Evolutionary conservation across 2,797 vertebrate genomes (phyloP).

Genomic region (Argyrosomus regius): DNA sequence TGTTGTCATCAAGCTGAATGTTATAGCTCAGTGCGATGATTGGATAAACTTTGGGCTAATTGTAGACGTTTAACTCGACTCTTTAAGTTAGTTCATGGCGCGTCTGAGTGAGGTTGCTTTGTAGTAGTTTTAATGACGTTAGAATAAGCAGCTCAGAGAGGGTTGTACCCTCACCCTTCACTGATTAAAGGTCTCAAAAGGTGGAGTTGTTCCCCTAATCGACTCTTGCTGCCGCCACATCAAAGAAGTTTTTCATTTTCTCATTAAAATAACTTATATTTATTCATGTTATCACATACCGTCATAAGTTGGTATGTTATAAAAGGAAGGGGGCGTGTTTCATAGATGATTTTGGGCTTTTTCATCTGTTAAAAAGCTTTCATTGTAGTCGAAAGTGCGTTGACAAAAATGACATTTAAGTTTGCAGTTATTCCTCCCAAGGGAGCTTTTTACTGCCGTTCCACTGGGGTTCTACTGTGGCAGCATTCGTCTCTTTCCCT

Average conservation of each 20-base stretch:
- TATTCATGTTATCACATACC: not conserved
- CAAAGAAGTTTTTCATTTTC: not conserved
- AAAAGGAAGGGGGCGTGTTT: no score
- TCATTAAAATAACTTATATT: not conserved
- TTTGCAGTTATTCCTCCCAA: constrained; percentile 3
- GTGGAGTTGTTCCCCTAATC: not conserved
- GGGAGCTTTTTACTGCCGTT: constrained; percentile 18
- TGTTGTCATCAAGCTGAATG: not conserved
- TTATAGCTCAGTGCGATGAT: not conserved
- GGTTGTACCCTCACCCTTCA: constrained; percentile 2
- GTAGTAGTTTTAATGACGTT: constrained; percentile 7
- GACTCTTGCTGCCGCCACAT: not conserved
- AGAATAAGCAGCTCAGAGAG: not conserved
- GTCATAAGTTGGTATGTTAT: not conserved
- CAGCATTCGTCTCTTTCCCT: constrained; percentile 23
- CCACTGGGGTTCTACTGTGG: not conserved
- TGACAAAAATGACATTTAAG: not conserved
- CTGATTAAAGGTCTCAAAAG: constrained; percentile 42
- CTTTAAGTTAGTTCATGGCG: not conserved
- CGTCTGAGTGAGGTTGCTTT: constrained; percentile 23
- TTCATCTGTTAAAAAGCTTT: not conserved
- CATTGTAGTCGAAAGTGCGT: not conserved
- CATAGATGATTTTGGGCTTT: no score
- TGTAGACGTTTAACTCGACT: constrained; percentile 20
- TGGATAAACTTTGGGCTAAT: not conserved